These are phyloP conservation scores for Xenentodon cancila DNA, from an alignment of 2,797 vertebrate genomes.

Conservation along the genomic window DNA sequence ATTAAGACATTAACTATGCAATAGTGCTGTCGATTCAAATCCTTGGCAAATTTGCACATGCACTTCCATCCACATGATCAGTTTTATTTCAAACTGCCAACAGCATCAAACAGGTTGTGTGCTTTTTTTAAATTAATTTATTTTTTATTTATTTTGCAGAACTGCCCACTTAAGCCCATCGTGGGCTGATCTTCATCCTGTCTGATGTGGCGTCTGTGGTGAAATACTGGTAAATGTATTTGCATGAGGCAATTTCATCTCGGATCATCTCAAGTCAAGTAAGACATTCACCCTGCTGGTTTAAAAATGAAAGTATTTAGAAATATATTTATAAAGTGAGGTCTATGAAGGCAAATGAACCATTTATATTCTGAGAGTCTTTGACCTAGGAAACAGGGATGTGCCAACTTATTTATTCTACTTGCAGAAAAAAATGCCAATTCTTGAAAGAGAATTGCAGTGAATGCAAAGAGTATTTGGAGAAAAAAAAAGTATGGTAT, in stretches of 20 bases:
- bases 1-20: conserved; percentile 44
- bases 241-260: conserved; percentile 60
- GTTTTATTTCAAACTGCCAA: conserved; percentile 25
- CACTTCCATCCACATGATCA: conserved; percentile 24
- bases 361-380: conserved; percentile 72
- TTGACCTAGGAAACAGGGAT: conserved; percentile 63
- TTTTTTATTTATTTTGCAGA: too few species aligned
- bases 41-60: conserved; percentile 27
- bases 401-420: conserved; percentile 74
- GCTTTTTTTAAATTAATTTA: too few species aligned
- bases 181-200: conserved; percentile 21
- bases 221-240: conserved; percentile 45
- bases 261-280: conserved; percentile 55
- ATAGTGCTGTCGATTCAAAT: conserved; percentile 22
- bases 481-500: conserved; percentile 25
- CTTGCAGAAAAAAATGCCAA: conserved; percentile 58
- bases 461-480: conserved; percentile 3
- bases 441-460: conserved; percentile 32
- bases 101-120: not conserved
- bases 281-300: conserved; percentile 54
- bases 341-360: conserved; percentile 58
- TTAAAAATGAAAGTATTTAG: conserved; percentile 50
- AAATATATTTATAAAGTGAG: conserved; percentile 60
- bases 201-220: conserved; percentile 32
- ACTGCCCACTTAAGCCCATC: conserved; percentile 12